Conservation (phyloP, 2,888 invertebrate genomes). For the Autographa gamma region DNA sequence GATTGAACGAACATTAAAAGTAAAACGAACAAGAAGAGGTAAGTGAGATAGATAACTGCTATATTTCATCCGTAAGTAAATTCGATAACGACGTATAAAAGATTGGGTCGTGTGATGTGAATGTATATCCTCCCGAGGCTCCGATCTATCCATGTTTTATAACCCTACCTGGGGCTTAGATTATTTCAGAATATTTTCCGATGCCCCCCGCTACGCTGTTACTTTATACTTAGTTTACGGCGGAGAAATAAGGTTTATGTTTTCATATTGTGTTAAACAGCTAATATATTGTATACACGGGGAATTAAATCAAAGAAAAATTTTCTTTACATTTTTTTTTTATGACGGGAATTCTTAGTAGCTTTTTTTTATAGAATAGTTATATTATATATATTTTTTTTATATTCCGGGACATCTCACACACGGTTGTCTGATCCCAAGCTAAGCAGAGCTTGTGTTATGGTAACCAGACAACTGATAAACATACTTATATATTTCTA, state of each 20-base stretch:
- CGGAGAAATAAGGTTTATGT: slow-evolving; percentile 48
- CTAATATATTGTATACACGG: slow-evolving; percentile 19
- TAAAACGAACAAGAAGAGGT: slow-evolving; percentile 18
- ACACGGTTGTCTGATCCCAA: no score
- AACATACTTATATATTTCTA: no score
- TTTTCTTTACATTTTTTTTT: not conserved
- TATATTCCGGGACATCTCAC: no score
- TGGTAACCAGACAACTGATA: no score
- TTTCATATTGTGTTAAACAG: slow-evolving; percentile 28
- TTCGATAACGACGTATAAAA: slow-evolving; percentile 46
- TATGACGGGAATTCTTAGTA: not conserved
- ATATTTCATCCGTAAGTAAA: slow-evolving; percentile 46
- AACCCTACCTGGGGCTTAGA: slow-evolving; percentile 50
- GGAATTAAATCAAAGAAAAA: slow-evolving; percentile 3
- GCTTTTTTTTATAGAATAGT: not conserved
- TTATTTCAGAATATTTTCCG: slow-evolving; percentile 50
- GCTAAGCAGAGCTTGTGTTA: no score
- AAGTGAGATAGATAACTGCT: not conserved
- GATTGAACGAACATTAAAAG: slow-evolving; percentile 28
- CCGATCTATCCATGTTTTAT: slow-evolving; percentile 53
- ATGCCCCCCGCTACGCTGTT: slow-evolving; percentile 32
- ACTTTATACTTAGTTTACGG: slow-evolving; percentile 55
- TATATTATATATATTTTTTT: no score
- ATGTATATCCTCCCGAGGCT: slow-evolving; percentile 42
- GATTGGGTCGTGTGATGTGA: slow-evolving; percentile 43